Evolutionary conservation across 2,113 vertebrate genomes (phyloP).

Genomic region (Athene noctua): DNA sequence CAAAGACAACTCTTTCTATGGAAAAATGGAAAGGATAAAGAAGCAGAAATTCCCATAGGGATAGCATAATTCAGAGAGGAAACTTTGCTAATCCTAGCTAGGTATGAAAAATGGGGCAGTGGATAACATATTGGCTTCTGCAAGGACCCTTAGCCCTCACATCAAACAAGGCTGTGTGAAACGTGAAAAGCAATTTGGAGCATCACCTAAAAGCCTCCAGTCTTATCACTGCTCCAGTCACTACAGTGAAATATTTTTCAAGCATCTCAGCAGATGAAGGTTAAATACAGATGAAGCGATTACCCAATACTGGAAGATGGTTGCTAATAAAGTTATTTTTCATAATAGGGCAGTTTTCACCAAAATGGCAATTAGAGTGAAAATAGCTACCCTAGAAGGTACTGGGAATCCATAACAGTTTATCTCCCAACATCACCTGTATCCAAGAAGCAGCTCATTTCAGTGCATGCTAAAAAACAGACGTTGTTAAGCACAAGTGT

Average conservation of each 20-base stretch:
- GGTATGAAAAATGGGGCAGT: not conserved
- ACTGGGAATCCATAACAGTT: not conserved
- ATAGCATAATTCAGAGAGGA: slow-evolving; percentile 18
- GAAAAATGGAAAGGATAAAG: slow-evolving; percentile 9
- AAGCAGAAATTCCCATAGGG: slow-evolving; percentile 8
- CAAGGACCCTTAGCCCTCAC: not conserved
- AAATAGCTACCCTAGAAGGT: not conserved
- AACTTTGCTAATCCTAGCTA: not conserved
- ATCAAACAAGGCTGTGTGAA: not conserved
- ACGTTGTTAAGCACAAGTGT: not conserved
- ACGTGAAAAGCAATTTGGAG: not conserved
- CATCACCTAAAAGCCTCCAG: not conserved
- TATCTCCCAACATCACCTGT: not conserved
- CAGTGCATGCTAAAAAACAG: not conserved
- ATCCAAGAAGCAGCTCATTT: not conserved
- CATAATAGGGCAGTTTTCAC: not conserved
- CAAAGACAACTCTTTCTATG: not conserved
- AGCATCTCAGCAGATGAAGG: not conserved
- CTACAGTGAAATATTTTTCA: not conserved
- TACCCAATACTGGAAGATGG: not conserved
- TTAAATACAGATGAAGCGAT: not conserved
- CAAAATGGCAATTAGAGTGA: not conserved
- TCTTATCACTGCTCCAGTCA: not conserved
- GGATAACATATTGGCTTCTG: not conserved
- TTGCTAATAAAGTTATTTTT: not conserved